Percentiles rank a stretch among this genome's conserved stretches.
phyloP scores from a whole-genome alignment of 2,113 vertebrate genomes.

The Glaucomys volans region DNA sequence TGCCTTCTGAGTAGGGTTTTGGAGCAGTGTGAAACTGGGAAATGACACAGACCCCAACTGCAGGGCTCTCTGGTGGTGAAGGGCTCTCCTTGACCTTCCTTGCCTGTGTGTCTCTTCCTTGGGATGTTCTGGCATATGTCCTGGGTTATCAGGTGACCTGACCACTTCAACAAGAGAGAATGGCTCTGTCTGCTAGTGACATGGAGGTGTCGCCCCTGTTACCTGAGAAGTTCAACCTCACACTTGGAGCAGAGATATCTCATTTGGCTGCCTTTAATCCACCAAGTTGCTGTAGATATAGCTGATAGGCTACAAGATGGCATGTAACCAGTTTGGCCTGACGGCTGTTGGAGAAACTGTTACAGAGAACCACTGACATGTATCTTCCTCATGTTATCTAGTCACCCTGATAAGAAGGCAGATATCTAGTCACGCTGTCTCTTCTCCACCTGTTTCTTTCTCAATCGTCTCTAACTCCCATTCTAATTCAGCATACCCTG shows the following conservation, averaged over 20 bases:
- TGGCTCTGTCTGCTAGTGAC: background rate
- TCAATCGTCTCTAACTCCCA: background rate
- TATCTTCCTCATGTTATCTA: background rate
- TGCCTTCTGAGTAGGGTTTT: background rate
- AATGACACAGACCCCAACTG: background rate
- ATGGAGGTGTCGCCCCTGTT: background rate
- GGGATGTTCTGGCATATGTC: background rate
- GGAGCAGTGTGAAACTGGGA: background rate
- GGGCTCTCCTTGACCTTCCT: background rate
- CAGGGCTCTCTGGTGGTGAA: background rate
- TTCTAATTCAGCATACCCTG: background rate
- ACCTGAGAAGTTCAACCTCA: background rate
- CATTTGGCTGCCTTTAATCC: background rate
- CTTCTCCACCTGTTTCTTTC: background rate
- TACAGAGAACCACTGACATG: background rate
- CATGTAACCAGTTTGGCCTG: background rate
- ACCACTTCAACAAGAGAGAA: background rate
- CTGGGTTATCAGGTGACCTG: background rate
- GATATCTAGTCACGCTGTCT: background rate
- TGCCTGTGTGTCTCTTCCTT: background rate
- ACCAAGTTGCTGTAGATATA: background rate
- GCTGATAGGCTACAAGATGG: background rate
- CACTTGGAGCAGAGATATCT: background rate
- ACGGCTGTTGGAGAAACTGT: background rate
- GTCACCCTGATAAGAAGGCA: background rate